phyloP scores from a whole-genome alignment of 2,797 vertebrate species.

The Peromyscus eremicus region DNA sequence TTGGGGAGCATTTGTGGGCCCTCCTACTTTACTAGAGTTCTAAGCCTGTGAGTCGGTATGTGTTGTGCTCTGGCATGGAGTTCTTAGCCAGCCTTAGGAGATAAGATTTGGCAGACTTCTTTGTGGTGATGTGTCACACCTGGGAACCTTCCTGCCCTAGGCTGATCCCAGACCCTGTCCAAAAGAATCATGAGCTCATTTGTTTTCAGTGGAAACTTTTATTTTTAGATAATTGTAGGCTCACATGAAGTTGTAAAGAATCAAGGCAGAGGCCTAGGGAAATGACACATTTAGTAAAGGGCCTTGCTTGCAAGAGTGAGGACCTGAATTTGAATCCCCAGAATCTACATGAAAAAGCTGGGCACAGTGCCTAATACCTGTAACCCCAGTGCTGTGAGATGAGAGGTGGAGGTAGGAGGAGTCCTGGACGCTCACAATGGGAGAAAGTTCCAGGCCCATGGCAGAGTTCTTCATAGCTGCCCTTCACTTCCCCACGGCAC shows the following conservation, averaged over 20 bases:
- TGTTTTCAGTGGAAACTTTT: neutral
- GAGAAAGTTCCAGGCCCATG: neutral
- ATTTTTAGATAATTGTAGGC: neutral
- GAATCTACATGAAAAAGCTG: neutral
- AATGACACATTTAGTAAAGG: neutral
- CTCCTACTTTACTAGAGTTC: neutral
- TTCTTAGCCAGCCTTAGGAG: neutral
- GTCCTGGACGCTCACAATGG: too few species aligned
- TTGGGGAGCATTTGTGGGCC: neutral
- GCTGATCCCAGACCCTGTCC: neutral
- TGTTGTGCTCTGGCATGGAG: neutral
- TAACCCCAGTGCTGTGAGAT: neutral
- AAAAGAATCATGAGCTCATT: neutral
- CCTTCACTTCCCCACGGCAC: accelerated
- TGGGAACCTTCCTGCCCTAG: neutral
- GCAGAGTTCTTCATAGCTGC: accelerated
- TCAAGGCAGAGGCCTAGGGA: neutral
- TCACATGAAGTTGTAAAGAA: neutral
- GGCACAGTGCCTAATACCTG: neutral
- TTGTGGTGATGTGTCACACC: neutral
- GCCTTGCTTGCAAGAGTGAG: neutral
- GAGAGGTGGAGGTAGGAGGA: neutral
- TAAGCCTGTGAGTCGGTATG: neutral
- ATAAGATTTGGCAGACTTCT: neutral
- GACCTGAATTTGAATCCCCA: neutral